Base-by-base conservation (phyloP, 2,113 vertebrate genomes). In the Leptodactylus fuscus region DNA sequence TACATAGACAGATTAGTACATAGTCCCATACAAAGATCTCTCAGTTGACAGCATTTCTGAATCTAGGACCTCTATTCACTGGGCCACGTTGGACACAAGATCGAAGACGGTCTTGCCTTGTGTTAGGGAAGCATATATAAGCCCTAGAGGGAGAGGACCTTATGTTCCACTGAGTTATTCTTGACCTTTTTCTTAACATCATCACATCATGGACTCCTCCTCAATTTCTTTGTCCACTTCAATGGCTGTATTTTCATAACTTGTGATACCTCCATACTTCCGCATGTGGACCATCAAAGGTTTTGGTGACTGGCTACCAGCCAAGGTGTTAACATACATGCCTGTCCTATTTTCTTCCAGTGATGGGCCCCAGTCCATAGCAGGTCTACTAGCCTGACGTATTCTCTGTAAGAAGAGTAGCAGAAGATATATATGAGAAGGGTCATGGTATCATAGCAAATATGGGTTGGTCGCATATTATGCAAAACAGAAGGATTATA, bases 201-300 rank as follows among this genome's bases (percentile, higher is more conserved):
- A 95, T 95, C 90, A 95, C 90, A 94, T 92, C 60, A 93, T 94
- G 48, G 93, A 93, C 44, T 95, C 94, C 3, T 95, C 94, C 2
- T 94, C 94, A 0, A 95, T 94, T 89, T 95, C 94, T 0, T 88
- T 90, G 88, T 95, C 94, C 89, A 95, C 92, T 88, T 95, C 92
- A 0, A 95, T 91, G 85, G 95, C 94, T 0, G 92, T 93, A 85
- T 95, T 95, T 91, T 95, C 95, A 0, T 93, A 95, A 92, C 95
- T 95, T 92, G 95, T 95, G 88, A 95, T 91, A 71, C 94, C 94
- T 1, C 95, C 94, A 0, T 95, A 95, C 83, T 94, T 95, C 82
- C 95, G 2, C 94, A 95, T 95, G 86, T 94, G 95, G 8, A 95
- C 94, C 95, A 95, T 94, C 89, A 95, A 88, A 0, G 94, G 94